Evolutionary conservation across 2,888 invertebrate genomes (phyloP).

Genomic region (Oeneis ivallda): DNA sequence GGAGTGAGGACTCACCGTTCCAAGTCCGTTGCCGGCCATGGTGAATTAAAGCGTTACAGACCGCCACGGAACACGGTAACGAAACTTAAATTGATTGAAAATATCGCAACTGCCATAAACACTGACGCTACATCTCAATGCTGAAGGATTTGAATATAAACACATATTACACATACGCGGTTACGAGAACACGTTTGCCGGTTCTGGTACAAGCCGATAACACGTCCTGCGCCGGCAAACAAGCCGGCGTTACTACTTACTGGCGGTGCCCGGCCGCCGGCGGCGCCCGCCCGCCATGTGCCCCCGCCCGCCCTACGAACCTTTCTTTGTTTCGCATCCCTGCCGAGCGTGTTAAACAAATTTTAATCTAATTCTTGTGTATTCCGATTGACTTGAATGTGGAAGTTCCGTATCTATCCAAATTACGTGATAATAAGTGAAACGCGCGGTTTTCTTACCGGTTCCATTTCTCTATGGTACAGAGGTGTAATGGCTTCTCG

Average conservation of each 20-base stretch:
- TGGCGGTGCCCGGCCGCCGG: conserved; percentile 57
- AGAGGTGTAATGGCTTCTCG: too few relatives aligned
- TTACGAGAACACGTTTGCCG: conserved; percentile 37
- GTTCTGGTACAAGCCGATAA: conserved; percentile 36
- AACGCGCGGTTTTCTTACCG: not conserved
- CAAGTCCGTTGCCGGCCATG: conserved; percentile 38
- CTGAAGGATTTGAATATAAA: conserved; percentile 22
- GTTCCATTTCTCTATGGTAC: not conserved
- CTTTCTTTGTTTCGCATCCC: conserved; percentile 78
- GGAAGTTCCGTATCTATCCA: conserved; percentile 20
- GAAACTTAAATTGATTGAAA: conserved; percentile 27
- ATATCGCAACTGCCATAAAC: conserved; percentile 48
- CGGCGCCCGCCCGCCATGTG: conserved; percentile 66
- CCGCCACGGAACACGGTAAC: conserved; percentile 9
- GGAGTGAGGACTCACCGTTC: conserved; percentile 41
- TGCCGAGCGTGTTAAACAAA: conserved; percentile 63
- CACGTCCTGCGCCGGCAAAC: conserved; percentile 55
- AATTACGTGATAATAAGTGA: conserved; percentile 10
- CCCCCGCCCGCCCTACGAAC: conserved; percentile 71
- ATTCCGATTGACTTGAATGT: conserved; percentile 60
- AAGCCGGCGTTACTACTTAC: conserved; percentile 68
- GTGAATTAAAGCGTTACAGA: conserved; percentile 33
- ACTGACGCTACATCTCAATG: conserved; percentile 31
- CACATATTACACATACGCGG: conserved; percentile 51
- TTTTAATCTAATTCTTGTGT: conserved; percentile 62